These are phyloP conservation scores for Pterophyllum scalare DNA, from an alignment of 2,113 vertebrate genomes.

Conservation along the genomic window DNA sequence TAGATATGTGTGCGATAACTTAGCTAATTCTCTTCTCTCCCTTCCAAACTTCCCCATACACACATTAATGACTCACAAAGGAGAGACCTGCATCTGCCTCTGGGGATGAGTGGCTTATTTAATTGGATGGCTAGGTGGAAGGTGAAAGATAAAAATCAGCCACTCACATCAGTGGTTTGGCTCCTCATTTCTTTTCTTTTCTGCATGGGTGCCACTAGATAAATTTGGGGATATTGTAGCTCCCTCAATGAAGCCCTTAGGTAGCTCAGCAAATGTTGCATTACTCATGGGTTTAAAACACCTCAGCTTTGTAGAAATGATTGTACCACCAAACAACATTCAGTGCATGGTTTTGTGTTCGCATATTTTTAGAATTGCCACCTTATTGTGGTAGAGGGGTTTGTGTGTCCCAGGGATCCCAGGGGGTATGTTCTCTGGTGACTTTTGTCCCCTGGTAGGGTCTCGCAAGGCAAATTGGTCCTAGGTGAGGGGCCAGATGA, in stretches of 20 bases:
- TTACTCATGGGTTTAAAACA: conserved; percentile 26
- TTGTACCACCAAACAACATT: background rate
- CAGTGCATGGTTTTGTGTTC: background rate
- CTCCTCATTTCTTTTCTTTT: conserved; percentile 9
- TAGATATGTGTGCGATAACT: conserved; percentile 5
- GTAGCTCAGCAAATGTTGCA: background rate
- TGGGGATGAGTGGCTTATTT: conserved; percentile 21
- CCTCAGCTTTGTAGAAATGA: background rate
- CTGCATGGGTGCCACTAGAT: background rate
- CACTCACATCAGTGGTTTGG: conserved; percentile 1
- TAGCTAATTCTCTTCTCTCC: conserved; percentile 43
- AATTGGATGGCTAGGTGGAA: conserved; percentile 24
- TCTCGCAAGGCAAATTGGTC: too few relatives aligned
- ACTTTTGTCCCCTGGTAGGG: too few relatives aligned
- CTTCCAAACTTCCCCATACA: conserved; percentile 22
- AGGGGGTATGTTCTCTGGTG: too few relatives aligned
- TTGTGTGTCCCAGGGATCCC: too few relatives aligned
- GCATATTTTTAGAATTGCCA: too few relatives aligned
- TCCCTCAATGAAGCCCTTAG: background rate
- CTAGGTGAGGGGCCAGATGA: too few relatives aligned
- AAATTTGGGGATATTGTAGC: background rate
- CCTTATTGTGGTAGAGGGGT: too few relatives aligned
- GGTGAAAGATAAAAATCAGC: conserved; percentile 36
- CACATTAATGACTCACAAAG: conserved; percentile 47
- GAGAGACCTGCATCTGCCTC: background rate